Percentiles rank a stretch among this genome's conserved stretches.
These are phyloP conservation scores for Microctonus brassicae DNA, from an alignment of 2,888 invertebrate species.

Conservation along the genomic window DNA sequence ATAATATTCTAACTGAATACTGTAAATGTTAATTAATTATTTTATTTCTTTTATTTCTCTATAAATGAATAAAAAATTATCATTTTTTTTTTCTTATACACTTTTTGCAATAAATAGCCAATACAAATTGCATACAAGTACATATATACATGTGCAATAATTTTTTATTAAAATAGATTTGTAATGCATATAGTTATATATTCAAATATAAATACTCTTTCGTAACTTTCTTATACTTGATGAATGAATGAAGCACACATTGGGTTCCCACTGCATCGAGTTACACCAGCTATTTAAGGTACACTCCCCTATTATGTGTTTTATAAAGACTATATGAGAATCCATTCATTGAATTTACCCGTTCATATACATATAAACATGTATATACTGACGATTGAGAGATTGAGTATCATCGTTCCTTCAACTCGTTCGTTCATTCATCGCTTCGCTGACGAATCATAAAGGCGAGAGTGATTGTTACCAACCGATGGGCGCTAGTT, in stretches of 20 bases:
- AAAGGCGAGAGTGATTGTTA: conserved; percentile 24
- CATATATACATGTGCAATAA: too few relatives aligned
- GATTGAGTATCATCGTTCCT: not conserved
- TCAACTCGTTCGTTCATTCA: conserved; percentile 32
- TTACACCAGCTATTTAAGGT: conserved; percentile 57
- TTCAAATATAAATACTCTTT: not conserved
- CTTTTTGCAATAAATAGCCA: too few relatives aligned
- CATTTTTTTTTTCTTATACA: too few relatives aligned
- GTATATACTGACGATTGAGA: not conserved
- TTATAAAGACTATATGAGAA: conserved; percentile 52
- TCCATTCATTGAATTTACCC: conserved; percentile 62
- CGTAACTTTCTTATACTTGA: not conserved
- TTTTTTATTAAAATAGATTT: too few relatives aligned
- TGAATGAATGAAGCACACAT: conserved; percentile 59
- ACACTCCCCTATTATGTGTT: conserved; percentile 53
- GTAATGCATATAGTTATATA: not conserved
- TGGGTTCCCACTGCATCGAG: conserved; percentile 68
- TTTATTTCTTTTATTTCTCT: too few relatives aligned
- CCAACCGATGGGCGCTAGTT: conserved; percentile 13
- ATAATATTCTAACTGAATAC: too few relatives aligned
- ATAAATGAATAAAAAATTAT: too few relatives aligned
- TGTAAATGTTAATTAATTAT: too few relatives aligned
- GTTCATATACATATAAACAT: conserved; percentile 40
- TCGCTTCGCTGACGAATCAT: conserved; percentile 36
- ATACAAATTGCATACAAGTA: too few relatives aligned